Evolutionary conservation across 1,140 invertebrate genomes (phyloP).

Genomic region (Pissodes strobi): DNA sequence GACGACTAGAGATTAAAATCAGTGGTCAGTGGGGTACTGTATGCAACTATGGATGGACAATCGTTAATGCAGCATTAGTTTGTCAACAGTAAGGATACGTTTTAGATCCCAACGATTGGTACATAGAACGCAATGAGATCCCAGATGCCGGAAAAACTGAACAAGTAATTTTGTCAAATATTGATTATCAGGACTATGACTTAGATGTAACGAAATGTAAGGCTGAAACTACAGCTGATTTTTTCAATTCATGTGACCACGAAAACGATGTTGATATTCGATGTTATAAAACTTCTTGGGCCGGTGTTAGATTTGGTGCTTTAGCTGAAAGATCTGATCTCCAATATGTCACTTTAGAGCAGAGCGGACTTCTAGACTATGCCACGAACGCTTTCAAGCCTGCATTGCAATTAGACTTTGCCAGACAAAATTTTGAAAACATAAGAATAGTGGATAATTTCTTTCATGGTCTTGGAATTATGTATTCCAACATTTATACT

Average conservation of each 20-base stretch:
- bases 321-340: slow-evolving; percentile 83
- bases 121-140: slow-evolving; percentile 77
- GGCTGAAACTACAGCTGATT: slow-evolving; percentile 73
- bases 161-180: slow-evolving; percentile 80
- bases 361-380: slow-evolving; percentile 93
- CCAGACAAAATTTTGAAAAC: slow-evolving; percentile 86
- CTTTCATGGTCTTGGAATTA: slow-evolving; percentile 84
- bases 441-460: slow-evolving; percentile 80
- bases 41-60: slow-evolving; percentile 95
- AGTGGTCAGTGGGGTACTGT: slow-evolving; percentile 94
- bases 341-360: slow-evolving; percentile 87
- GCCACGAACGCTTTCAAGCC: slow-evolving; percentile 87
- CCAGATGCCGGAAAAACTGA: slow-evolving; percentile 77
- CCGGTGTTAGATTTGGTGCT: slow-evolving; percentile 86
- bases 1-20: slow-evolving; percentile 78
- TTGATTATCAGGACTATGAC: slow-evolving; percentile 89
- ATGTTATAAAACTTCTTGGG: slow-evolving; percentile 91
- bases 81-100: slow-evolving; percentile 94
- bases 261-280: slow-evolving; percentile 85
- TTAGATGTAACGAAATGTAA: slow-evolving; percentile 89
- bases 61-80: slow-evolving; percentile 87
- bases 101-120: slow-evolving; percentile 92
- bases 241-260: slow-evolving; percentile 89
- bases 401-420: slow-evolving; percentile 95
- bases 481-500: slow-evolving; percentile 88